Evolutionary conservation across 37 sponge, comb jelly and placozoan species (phyloP), one percentile per base, ranked within the genome.

Genomic region (Cladorhizidae sp.): DNA sequence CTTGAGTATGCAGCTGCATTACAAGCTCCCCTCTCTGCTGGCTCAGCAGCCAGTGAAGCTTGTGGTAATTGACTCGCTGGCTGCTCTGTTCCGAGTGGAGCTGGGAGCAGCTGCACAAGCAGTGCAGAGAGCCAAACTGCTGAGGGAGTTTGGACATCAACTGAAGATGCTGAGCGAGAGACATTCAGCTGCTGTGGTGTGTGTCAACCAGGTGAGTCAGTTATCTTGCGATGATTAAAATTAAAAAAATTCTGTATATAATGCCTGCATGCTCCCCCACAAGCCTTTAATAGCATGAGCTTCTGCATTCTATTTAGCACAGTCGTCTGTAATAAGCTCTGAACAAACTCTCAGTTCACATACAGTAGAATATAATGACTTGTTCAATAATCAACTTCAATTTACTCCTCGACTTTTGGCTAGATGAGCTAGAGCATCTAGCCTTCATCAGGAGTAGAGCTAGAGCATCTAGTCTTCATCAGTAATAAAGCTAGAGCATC

Each of bases 11-110:
- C 73, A 90, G 45, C 77, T 93, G 62, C 57, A 89, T 39, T 79
- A 83, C 62, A 80, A 87, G 42, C 57, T 93, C 14, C 94, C 91
- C 15, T 54, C 54, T 15, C 70, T 93, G 40, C 75, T 97, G 56
- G 12, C 65, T 17, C 73, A 80, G 80, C 57, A 82, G 14, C 40
- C 55, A 7, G 58, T 97, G 21, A 81, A 79, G 38, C 86, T 97
- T 65, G 55, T 97, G 3, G 43, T 97, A 21, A 78, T 97, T 22
- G 98, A 97, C 71, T 97, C 98, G 2, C 72, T 97, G 31, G 98
- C 98, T 40, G 95, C 93, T 33, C 73, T 94, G 11, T 91, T 92
- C 36, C 59, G 98, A 38, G 89, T 87, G 28, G 98, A 97, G 65
- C 94, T 81, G 57, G 45, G 45, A 20, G 41, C 42, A 23, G 49